These are phyloP conservation scores for Sebastes iracundus DNA, from an alignment of 2,797 vertebrate genomes.

Conservation along the genomic window DNA sequence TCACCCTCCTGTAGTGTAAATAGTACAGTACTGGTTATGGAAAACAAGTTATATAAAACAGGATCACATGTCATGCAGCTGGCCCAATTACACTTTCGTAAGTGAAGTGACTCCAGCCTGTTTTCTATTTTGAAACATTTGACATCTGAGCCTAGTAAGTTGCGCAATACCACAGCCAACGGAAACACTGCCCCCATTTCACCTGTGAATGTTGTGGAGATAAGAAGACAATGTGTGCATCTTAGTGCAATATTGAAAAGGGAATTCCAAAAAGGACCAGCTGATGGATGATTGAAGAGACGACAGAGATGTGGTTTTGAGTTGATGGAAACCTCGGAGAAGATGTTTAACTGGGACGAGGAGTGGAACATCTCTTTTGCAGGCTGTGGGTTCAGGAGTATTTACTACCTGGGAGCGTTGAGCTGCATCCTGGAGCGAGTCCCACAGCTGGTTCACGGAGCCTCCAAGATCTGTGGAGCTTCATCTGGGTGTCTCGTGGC, in stretches of 20 bases:
- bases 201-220: neutral
- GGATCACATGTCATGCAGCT: slow-evolving; percentile 1
- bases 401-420: slow-evolving; percentile 88
- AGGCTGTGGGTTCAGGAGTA: slow-evolving; percentile 90
- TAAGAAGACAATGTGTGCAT: neutral
- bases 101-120: neutral
- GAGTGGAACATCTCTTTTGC: slow-evolving; percentile 90
- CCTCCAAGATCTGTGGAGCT: slow-evolving; percentile 84
- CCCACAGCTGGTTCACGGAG: slow-evolving; percentile 82
- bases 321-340: neutral
- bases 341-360: slow-evolving; percentile 43
- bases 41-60: neutral
- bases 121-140: slow-evolving; percentile 34
- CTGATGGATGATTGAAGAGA: neutral
- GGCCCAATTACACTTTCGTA: neutral
- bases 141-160: slow-evolving; percentile 10
- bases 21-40: neutral
- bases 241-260: neutral
- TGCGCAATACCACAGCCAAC: slow-evolving; percentile 8
- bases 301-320: neutral
- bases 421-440: slow-evolving; percentile 85
- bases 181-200: neutral
- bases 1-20: neutral
- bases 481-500: slow-evolving; percentile 88
- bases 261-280: neutral